Evolutionary conservation across 1,140 invertebrate species (phyloP), one percentile per base, ranked within the genome.

Genomic region (Acromyrmex charruanus): DNA sequence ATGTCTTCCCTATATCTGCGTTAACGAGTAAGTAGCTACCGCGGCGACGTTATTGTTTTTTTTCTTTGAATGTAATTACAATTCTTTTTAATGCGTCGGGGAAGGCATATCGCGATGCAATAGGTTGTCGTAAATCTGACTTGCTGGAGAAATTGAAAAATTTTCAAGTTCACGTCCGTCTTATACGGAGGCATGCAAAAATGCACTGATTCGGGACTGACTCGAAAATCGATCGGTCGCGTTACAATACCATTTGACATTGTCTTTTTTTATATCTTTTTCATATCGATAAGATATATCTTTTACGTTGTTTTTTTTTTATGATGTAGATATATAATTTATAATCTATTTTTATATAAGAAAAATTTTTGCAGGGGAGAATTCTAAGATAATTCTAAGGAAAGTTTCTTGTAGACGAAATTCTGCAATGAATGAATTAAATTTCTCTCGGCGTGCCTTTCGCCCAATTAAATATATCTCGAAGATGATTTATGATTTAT

Each of bases 1-100:
- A 87, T 39, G 69, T 89, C 86, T 85, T 88, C 79, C 35, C 74
- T 88, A 53, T 89, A 88, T 88, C 88, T 88, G 53, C 88, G 72
- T 58, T 85, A 89, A 84, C 69, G 55, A 84, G 39, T 75, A 74
- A 89, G 79, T 72, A 77, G 77, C 65, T 85, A 49, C 51, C 44
- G 16, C 77, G 59, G 55, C 53, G 65, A 89, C 72, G 69, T 87
- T 89, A 89, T 89, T 86, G 63, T 39, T 71, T 44, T 21, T 21
- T 51, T 69, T 16, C 49, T 85, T 51, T 66, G 28, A n/a, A 16
- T 28, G 59, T 86, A 88, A 88, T 88, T 88, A 85, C 81, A 85
- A 87, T 77, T 85, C 80, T 84, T 87, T 85, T 85, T 71, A 85
- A 87, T 87, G 14, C 53, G 2, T 10, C 39, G 25, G 35, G 25